phyloP scores from a whole-genome alignment of 2,113 vertebrate species.

The Anthoscopus minutus region DNA sequence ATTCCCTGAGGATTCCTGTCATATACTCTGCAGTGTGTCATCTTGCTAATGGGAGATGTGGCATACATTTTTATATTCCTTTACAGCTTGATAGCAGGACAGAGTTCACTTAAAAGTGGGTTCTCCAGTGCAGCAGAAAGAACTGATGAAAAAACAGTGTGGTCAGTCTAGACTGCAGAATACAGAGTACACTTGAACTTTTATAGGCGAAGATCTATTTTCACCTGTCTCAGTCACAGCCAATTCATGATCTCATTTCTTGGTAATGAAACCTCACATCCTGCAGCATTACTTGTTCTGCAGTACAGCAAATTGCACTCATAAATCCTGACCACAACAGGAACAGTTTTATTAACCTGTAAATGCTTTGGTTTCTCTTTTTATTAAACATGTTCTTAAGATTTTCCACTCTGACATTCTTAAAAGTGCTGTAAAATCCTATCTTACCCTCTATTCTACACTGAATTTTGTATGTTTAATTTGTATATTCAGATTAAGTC shows the following conservation, averaged over 20 bases:
- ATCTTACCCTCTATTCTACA: background rate
- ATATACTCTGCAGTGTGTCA: conserved; percentile 44
- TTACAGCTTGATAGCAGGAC: background rate
- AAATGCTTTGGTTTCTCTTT: background rate
- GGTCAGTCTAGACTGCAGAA: background rate
- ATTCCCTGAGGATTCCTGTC: conserved; percentile 53
- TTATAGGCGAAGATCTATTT: conserved; percentile 30
- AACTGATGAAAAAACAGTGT: conserved; percentile 15
- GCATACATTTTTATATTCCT: conserved; percentile 19
- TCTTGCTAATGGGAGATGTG: conserved; percentile 4
- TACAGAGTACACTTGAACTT: background rate
- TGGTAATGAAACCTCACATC: conserved; percentile 29
- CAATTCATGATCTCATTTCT: conserved; percentile 34
- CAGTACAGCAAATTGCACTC: background rate
- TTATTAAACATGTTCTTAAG: background rate
- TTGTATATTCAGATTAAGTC: background rate
- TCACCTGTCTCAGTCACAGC: conserved; percentile 26
- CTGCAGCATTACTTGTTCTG: conserved; percentile 15
- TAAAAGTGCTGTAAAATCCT: background rate
- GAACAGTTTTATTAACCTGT: background rate
- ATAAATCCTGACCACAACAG: background rate
- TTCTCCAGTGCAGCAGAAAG: background rate
- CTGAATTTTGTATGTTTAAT: background rate
- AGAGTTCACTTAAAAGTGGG: background rate
- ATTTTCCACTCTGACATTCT: background rate